These are phyloP conservation scores for Phaedon cochleariae DNA, from an alignment of 2,888 invertebrate genomes.

Conservation along the genomic window DNA sequence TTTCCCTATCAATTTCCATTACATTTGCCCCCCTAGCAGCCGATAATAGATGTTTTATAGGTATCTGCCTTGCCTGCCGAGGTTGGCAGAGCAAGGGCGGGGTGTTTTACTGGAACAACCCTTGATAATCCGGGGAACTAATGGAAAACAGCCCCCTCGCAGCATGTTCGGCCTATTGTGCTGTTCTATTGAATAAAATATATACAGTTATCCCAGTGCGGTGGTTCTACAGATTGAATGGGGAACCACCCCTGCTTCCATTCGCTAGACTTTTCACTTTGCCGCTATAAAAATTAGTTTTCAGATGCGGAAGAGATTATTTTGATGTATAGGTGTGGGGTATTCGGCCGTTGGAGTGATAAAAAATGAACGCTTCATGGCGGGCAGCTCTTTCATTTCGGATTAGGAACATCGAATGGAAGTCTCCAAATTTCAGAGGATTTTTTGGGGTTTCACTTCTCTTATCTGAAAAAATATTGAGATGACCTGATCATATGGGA, in stretches of 20 bases:
- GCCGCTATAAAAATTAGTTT: slow-evolving; percentile 36
- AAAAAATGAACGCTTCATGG: not conserved
- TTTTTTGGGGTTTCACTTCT: too few relatives aligned
- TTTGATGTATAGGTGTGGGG: slow-evolving; percentile 28
- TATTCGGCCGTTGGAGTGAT: slow-evolving; percentile 17
- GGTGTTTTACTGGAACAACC: slow-evolving; percentile 49
- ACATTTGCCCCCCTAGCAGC: slow-evolving; percentile 38
- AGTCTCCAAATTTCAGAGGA: too few relatives aligned
- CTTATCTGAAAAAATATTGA: too few relatives aligned
- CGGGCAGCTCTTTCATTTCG: not conserved
- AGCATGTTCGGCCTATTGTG: slow-evolving; percentile 58
- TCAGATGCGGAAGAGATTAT: slow-evolving; percentile 39
- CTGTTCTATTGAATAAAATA: slow-evolving; percentile 61
- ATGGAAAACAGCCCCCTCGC: slow-evolving; percentile 57
- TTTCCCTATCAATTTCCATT: slow-evolving; percentile 44
- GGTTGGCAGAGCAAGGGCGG: slow-evolving; percentile 46
- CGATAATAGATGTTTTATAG: slow-evolving; percentile 47
- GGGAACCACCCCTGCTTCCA: slow-evolving; percentile 41
- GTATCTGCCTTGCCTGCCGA: slow-evolving; percentile 40
- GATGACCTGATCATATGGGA: too few relatives aligned
- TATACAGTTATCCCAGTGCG: slow-evolving; percentile 59
- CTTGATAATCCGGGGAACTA: slow-evolving; percentile 56
- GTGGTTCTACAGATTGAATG: slow-evolving; percentile 52
- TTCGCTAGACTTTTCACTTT: slow-evolving; percentile 33
- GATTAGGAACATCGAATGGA: not conserved